Conservation (phyloP, 2,888 invertebrate genomes). For the Chydorus sphaericus region DNA sequence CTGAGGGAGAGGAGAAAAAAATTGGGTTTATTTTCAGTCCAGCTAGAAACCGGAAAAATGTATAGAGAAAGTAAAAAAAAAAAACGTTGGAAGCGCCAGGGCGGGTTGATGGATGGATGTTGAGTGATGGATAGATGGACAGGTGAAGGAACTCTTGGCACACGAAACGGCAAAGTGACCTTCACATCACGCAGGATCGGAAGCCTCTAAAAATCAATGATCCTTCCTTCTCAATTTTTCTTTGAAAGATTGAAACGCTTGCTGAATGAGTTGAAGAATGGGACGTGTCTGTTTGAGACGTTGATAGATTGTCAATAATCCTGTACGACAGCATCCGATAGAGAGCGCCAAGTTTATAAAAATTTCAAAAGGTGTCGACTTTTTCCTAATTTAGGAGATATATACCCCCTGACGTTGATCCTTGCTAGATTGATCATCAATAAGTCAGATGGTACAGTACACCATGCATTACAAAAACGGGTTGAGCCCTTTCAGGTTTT, state of each 20-base stretch:
- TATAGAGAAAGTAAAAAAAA: no score
- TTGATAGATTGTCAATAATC: constrained; percentile 8
- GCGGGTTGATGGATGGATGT: background rate
- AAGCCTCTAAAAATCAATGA: no score
- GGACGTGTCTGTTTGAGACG: constrained; percentile 1
- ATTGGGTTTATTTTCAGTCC: no score
- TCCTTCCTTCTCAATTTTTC: no score
- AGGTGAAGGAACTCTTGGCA: constrained; percentile 8
- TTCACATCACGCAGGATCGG: no score
- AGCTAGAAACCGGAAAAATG: no score
- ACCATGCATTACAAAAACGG: background rate
- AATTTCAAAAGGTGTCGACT: constrained; percentile 2
- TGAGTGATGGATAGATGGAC: constrained; percentile 12
- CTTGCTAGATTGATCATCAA: constrained; percentile 4
- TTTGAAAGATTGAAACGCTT: constrained; percentile 6
- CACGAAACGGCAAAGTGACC: background rate
- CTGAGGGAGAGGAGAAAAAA: no score
- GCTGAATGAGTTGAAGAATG: constrained; percentile 2
- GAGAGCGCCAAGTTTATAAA: background rate
- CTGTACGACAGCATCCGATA: background rate
- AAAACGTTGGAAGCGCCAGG: no score
- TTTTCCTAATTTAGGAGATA: constrained; percentile 1
- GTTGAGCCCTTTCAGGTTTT: background rate
- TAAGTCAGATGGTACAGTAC: background rate
- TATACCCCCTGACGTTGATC: background rate